Conservation (phyloP, 2,797 vertebrate species). For the Lycodopsis pacificus region DNA sequence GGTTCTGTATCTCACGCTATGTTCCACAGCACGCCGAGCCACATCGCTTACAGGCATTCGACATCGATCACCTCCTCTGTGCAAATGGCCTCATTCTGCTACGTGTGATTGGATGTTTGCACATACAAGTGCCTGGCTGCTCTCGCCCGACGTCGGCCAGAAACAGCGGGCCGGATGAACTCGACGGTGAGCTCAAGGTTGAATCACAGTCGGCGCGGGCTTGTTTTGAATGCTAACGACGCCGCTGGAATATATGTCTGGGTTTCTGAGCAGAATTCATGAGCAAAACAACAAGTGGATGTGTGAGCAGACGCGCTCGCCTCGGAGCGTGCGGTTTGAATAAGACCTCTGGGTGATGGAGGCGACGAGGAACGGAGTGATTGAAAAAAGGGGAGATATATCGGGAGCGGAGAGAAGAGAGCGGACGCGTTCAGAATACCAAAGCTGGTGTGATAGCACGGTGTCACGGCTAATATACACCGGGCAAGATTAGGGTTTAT, state of each 20-base stretch:
- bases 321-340: constrained; percentile 38
- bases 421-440: constrained; percentile 51
- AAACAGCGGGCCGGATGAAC: constrained; percentile 37
- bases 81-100: constrained; percentile 68
- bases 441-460: constrained; percentile 36
- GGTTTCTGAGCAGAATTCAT: constrained; percentile 56
- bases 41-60: constrained; percentile 36
- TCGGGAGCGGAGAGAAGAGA: constrained; percentile 14
- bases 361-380: constrained; percentile 43
- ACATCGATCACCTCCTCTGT: constrained; percentile 57
- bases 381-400: constrained; percentile 54
- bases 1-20: constrained; percentile 44
- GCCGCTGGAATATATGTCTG: not conserved
- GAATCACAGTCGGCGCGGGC: constrained; percentile 46
- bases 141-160: constrained; percentile 40
- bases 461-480: constrained; percentile 55
- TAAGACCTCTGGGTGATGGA: constrained; percentile 49
- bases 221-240: constrained; percentile 55
- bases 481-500: constrained; percentile 69
- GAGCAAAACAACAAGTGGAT: constrained; percentile 50
- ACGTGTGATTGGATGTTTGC: constrained; percentile 57
- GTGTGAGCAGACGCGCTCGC: constrained; percentile 33
- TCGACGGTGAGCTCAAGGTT: constrained; percentile 65
- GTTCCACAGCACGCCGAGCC: constrained; percentile 43
- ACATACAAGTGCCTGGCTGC: constrained; percentile 41